Evolutionary conservation across 2,888 invertebrate genomes (phyloP).

Genomic region (Eupithecia tripunctaria): DNA sequence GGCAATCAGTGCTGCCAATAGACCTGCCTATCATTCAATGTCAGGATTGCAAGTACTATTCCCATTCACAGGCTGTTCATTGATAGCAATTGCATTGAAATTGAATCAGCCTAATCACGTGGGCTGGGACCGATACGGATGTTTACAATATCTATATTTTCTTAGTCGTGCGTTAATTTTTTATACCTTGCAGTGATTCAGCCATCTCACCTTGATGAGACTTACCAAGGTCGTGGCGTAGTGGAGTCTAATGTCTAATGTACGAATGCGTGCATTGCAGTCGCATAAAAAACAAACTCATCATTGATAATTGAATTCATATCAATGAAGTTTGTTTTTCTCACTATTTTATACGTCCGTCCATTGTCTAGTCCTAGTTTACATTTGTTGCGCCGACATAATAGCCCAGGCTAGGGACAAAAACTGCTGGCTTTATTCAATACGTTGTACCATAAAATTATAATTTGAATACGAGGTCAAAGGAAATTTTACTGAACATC

Average conservation of each 20-base stretch:
- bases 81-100: conserved; percentile 33
- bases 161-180: conserved; percentile 58
- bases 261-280: conserved; percentile 30
- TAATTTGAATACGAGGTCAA: conserved; percentile 62
- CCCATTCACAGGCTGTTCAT: conserved; percentile 34
- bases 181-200: conserved; percentile 63
- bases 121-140: conserved; percentile 43
- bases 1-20: conserved; percentile 10
- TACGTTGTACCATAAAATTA: conserved; percentile 50
- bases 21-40: conserved; percentile 16
- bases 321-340: conserved; percentile 58
- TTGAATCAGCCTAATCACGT: conserved; percentile 33
- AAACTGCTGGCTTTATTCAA: conserved; percentile 55
- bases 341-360: conserved; percentile 73
- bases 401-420: conserved; percentile 48
- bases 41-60: conserved; percentile 16
- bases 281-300: conserved; percentile 48
- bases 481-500: conserved; percentile 51
- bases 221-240: conserved; percentile 58
- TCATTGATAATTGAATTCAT: conserved; percentile 54
- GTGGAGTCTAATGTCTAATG: conserved; percentile 33
- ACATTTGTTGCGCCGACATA: conserved; percentile 49
- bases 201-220: conserved; percentile 60
- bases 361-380: conserved; percentile 63
- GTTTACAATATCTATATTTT: conserved; percentile 45